Percentiles rank a stretch among this genome's conserved stretches.
Evolutionary conservation across 2,797 vertebrate species (phyloP).

Genomic region (Cossypha polioptera): DNA sequence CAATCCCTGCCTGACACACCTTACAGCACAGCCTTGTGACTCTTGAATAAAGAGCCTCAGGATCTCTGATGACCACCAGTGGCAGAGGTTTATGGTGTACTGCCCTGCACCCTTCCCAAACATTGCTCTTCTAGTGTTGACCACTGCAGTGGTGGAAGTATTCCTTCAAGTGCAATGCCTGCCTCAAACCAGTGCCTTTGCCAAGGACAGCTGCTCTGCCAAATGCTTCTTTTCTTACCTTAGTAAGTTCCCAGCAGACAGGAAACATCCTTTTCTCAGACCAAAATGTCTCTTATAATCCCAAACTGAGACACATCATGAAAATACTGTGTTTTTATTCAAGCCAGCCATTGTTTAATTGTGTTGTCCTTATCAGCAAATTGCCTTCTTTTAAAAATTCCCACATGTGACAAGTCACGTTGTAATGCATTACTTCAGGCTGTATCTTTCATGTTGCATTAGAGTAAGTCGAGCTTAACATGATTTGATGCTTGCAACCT

Average conservation of each 20-base stretch:
- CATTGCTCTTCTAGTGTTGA: background rate
- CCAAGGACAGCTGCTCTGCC: background rate
- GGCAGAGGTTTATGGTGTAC: background rate
- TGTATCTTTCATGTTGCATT: conserved; percentile 43
- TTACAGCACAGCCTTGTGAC: background rate
- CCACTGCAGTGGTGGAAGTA: background rate
- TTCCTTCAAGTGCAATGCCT: background rate
- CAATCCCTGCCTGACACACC: accelerated
- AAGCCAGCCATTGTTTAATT: conserved; percentile 24
- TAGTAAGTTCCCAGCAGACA: background rate
- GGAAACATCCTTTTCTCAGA: background rate
- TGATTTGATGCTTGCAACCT: conserved; percentile 44
- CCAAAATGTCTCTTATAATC: background rate
- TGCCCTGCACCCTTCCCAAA: background rate
- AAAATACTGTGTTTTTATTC: conserved; percentile 11
- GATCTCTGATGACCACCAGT: background rate
- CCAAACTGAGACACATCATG: background rate
- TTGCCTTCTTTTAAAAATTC: conserved; percentile 16
- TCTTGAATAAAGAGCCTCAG: background rate
- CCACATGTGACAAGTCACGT: background rate
- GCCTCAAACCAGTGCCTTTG: background rate
- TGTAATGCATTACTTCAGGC: conserved; percentile 42
- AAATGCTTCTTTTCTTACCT: background rate
- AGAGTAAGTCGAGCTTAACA: background rate
- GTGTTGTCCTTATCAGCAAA: conserved; percentile 26